Base-by-base conservation (phyloP, 1,140 invertebrate genomes). In the Chlorops oryzae region DNA sequence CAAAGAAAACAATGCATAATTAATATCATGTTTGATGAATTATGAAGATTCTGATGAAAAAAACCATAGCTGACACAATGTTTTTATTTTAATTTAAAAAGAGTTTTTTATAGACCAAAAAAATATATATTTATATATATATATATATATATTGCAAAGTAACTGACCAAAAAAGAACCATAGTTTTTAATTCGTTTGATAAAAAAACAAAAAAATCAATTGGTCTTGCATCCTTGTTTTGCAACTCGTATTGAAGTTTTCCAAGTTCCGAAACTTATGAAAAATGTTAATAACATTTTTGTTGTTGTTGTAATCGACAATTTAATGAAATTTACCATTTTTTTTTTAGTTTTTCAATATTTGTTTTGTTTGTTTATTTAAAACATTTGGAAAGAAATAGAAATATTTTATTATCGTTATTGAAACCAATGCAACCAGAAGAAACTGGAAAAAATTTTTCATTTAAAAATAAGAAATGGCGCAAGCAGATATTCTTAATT, bases 41-140 rank as follows among this genome's bases (percentile, higher is more conserved):
- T n/a, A n/a, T n/a, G n/a, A n/a, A n/a, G n/a, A n/a, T n/a, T n/a
- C n/a, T n/a, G n/a, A n/a, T n/a, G n/a, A n/a, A n/a, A 48, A 45
- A 59, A 57, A 58, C 56, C 64, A 68, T 71, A 70, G 69, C 69
- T 71, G 69, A 71, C 69, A 71, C 69, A 71, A 71, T 71, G 69
- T 71, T 58, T 55, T 51, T 22, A 65, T 65, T 57, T 58, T 21
- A 51, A 65, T 54, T 52, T 58, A 54, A 43, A 25, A 61, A 54
- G n/a, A n/a, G n/a, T n/a, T n/a, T n/a, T n/a, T n/a, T n/a, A n/a
- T n/a, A n/a, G n/a, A n/a, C n/a, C n/a, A 49, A 51, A 49, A 20
- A 18, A 39, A 50, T 34, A 37, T 34, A 39, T 52, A 47, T 25
- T 21, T 38, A 47, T 45, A 46, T 41, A 53, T 53, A 49, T 13